Evolutionary conservation across 2,888 invertebrate genomes (phyloP).

Genomic region (Cancer borealis): DNA sequence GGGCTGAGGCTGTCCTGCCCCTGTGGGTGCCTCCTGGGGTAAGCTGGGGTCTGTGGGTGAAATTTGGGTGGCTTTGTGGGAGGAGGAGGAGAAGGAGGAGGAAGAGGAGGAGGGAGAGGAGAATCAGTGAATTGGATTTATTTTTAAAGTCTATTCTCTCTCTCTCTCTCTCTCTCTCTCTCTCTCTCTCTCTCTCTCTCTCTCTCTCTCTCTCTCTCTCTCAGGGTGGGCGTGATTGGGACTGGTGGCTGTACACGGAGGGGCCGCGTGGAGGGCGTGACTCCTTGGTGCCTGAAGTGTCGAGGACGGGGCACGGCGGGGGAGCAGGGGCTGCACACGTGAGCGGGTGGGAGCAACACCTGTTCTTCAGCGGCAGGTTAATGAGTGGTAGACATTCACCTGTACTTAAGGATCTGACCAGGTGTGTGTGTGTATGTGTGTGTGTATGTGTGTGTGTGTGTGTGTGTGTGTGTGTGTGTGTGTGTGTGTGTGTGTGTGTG

Average conservation of each 20-base stretch:
- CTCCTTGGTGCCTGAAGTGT: constrained; percentile 67
- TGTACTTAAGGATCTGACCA: not conserved
- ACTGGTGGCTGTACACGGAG: constrained; percentile 70
- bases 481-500: not conserved
- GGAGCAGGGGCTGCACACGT: constrained; percentile 63
- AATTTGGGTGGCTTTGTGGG: not conserved
- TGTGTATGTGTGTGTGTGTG: too few species aligned
- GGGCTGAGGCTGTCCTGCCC: constrained; percentile 50
- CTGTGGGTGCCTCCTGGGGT: constrained; percentile 66
- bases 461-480: not conserved
- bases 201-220: too few species aligned
- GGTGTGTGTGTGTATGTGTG: constrained; percentile 51
- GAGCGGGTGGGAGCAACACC: constrained; percentile 68
- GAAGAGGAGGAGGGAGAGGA: not conserved
- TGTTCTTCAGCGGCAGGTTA: constrained; percentile 54
- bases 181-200: not conserved
- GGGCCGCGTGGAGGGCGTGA: constrained; percentile 39
- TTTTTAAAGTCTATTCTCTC: not conserved
- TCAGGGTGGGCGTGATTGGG: constrained; percentile 61
- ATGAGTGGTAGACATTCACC: not conserved
- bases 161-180: not conserved
- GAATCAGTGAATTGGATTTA: not conserved
- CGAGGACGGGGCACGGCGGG: constrained; percentile 63
- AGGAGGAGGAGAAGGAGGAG: not conserved
- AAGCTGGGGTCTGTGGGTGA: not conserved